Evolutionary conservation across 2,113 vertebrate species (phyloP), one percentile per base, ranked within the genome.

Genomic region (Pluvianellus socialis): DNA sequence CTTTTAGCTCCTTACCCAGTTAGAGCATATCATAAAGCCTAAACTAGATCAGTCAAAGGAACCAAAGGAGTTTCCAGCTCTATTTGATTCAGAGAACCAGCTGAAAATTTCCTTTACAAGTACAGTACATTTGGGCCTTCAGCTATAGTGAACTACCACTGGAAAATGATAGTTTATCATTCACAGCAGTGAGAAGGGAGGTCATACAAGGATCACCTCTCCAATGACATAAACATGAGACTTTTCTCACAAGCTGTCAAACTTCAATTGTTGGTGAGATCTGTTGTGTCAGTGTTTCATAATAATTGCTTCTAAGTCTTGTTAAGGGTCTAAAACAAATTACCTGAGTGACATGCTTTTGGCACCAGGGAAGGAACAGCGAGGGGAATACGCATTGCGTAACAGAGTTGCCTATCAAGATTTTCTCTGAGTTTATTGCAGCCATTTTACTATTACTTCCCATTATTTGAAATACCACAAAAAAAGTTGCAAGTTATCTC

Each of bases 281-380:
- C 92, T 95, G 96, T 97, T 97, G 93, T 97, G 96, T 96, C 96
- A 94, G 74, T 97, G 97, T 95, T 97, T 97, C 95, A 92, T 96
- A 97, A 96, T 97, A 96, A 97, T 96, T 97, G 95, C 91, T 97
- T 96, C 91, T 97, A 96, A 97, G 91, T 96, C 96, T 94, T 96
- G 94, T 95, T 97, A 95, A 96, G 72, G 93, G 89, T 95, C 94
- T 96, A 95, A 95, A 95, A 97, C 96, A 96, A 97, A 97, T 97
- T 97, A 96, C 84, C 89, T 88, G 91, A 88, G 81, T 96, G 95
- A 95, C 96, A 96, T 92, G 50, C 91, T 96, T 93, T 97, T 96
- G 97, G 95, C 96, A 95, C 71, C 55, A 94, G 87, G 40, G 67
- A 91, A 91, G 59, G 75, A 92, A 38, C 61, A 70, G 75, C 0